These are phyloP conservation scores for Dufourea novaeangliae DNA, from an alignment of 1,140 invertebrate genomes.

Conservation along the genomic window DNA sequence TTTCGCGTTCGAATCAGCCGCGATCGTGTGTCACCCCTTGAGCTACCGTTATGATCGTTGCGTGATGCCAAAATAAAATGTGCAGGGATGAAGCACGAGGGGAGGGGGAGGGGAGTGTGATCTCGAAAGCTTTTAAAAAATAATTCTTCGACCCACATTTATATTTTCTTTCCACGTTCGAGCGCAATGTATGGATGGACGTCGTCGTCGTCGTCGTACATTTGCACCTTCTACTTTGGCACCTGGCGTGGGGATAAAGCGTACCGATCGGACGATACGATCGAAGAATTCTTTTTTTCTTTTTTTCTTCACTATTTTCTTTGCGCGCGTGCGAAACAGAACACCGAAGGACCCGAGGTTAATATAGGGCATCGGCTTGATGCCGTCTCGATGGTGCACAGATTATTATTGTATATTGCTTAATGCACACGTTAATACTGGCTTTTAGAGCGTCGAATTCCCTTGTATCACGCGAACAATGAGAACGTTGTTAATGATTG, in stretches of 20 bases:
- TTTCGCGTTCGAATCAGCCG: conserved; percentile 9
- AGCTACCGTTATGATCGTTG: conserved; percentile 21
- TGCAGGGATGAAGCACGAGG: conserved; percentile 22
- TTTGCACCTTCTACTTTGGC: conserved; percentile 77
- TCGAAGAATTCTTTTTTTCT: no score
- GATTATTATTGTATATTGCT: conserved; percentile 39
- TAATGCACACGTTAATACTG: conserved; percentile 78
- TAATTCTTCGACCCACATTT: conserved; percentile 52
- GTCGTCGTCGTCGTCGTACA: neutral
- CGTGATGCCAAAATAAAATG: conserved; percentile 68
- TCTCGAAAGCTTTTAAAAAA: conserved; percentile 48
- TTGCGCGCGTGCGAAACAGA: conserved; percentile 7
- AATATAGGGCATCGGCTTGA: conserved; percentile 33
- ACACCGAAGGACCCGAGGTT: conserved; percentile 7
- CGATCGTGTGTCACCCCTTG: conserved; percentile 25
- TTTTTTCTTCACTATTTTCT: neutral
- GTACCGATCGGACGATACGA: conserved; percentile 23
- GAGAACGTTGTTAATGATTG: conserved; percentile 78
- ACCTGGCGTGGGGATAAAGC: conserved; percentile 58
- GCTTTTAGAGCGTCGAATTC: conserved; percentile 73
- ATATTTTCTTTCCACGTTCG: conserved; percentile 5
- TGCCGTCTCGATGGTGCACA: conserved; percentile 26
- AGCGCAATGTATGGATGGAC: conserved; percentile 31
- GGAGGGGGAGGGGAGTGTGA: no score
- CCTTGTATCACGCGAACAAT: conserved; percentile 61